phyloP scores from a whole-genome alignment of 2,888 invertebrate genomes.

The Amphipyra tragopoginis region DNA sequence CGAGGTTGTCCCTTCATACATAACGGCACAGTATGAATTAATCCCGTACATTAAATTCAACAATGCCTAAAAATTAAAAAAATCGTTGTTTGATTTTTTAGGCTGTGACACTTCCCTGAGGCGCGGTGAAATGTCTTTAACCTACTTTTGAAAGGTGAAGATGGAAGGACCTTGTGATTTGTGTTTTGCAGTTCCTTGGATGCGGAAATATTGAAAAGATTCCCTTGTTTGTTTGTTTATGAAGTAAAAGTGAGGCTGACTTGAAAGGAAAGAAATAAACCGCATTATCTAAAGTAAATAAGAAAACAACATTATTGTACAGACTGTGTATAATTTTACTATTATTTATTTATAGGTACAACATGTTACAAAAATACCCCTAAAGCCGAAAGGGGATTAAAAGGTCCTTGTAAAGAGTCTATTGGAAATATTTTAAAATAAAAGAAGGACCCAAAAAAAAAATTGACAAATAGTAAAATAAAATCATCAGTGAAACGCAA shows the following conservation, averaged over 20 bases:
- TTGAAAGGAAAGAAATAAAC: background rate
- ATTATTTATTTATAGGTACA: too few species aligned
- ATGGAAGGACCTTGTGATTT: slow-evolving; percentile 27
- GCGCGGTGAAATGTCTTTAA: slow-evolving; percentile 40
- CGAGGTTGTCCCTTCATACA: slow-evolving; percentile 46
- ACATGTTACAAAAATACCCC: too few species aligned
- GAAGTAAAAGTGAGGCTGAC: background rate
- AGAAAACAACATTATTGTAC: too few species aligned
- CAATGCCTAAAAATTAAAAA: slow-evolving; percentile 1
- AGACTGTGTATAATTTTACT: too few species aligned
- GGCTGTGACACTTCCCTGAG: slow-evolving; percentile 30
- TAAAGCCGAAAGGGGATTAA: too few species aligned
- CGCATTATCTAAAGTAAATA: background rate
- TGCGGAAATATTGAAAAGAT: slow-evolving; percentile 10
- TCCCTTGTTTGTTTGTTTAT: slow-evolving; percentile 16
- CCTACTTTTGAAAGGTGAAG: slow-evolving; percentile 38
- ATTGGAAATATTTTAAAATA: too few species aligned
- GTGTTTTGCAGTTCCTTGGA: slow-evolving; percentile 10
- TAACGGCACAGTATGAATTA: slow-evolving; percentile 40
- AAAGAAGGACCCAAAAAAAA: too few species aligned
- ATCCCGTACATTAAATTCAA: slow-evolving; percentile 9
- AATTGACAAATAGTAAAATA: too few species aligned
- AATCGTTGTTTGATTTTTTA: slow-evolving; percentile 11
- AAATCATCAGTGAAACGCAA: too few species aligned
- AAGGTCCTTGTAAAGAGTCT: too few species aligned